These are phyloP conservation scores for Acleris holmiana DNA, from an alignment of 2,888 invertebrate genomes.

Conservation along the genomic window DNA sequence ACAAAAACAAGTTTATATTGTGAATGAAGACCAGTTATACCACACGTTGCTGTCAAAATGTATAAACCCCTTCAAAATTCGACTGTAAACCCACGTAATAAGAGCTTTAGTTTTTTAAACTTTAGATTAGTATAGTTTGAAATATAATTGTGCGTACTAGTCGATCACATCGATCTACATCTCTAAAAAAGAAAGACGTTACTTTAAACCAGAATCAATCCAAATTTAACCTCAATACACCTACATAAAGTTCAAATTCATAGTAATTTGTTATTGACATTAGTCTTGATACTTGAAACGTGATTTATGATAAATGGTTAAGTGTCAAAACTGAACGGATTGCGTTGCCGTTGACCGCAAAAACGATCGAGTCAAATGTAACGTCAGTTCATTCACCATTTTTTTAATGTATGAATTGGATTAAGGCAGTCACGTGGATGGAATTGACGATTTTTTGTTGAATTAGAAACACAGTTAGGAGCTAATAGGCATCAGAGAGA, in stretches of 20 bases:
- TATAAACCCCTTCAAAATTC: conserved; percentile 10
- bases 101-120: conserved; percentile 3
- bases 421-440: conserved; percentile 7
- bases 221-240: not conserved
- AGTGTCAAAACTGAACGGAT: conserved; percentile 36
- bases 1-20: conserved; percentile 14
- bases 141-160: conserved; percentile 23
- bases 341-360: conserved; percentile 30
- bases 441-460: not conserved
- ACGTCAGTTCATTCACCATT: conserved; percentile 37
- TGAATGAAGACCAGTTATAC: conserved; percentile 13
- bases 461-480: not conserved
- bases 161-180: conserved; percentile 32
- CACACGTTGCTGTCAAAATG: not conserved
- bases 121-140: conserved; percentile 7
- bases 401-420: conserved; percentile 30
- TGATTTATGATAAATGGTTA: conserved; percentile 32
- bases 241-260: not conserved
- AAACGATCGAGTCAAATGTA: conserved; percentile 33
- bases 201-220: not conserved
- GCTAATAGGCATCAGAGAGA: not conserved
- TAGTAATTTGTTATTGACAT: not conserved
- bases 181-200: not conserved
- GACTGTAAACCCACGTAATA: conserved; percentile 14
- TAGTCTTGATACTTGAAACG: not conserved